Evolutionary conservation across 2,797 vertebrate genomes (phyloP).

Genomic region (Phalanger gymnotis): DNA sequence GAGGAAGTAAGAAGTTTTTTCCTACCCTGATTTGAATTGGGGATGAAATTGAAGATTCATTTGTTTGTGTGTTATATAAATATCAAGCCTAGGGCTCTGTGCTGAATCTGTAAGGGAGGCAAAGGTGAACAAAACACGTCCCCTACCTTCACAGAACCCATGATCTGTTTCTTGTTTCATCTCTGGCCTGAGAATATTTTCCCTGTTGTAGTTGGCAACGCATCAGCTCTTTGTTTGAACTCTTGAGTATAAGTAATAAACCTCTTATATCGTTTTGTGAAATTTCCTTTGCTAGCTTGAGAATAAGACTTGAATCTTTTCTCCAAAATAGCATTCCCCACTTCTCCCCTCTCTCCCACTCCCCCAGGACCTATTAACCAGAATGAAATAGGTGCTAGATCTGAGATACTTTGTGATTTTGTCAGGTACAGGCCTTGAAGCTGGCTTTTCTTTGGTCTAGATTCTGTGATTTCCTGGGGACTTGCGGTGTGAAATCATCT

Average conservation of each 20-base stretch:
- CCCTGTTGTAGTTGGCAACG: background rate
- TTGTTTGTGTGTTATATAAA: background rate
- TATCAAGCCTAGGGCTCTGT: background rate
- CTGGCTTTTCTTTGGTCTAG: background rate
- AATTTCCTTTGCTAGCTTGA: background rate
- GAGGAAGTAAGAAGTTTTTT: background rate
- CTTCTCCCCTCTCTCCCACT: accelerated
- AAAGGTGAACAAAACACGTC: constrained; percentile 5
- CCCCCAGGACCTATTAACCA: background rate
- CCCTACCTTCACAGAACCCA: background rate
- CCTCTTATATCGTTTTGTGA: background rate
- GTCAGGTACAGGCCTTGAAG: background rate
- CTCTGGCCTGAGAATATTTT: background rate
- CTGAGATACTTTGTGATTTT: background rate
- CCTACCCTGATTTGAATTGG: background rate
- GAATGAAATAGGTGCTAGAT: background rate
- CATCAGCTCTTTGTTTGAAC: background rate
- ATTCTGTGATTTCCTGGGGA: background rate
- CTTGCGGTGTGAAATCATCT: background rate
- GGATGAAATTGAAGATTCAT: background rate
- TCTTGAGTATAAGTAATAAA: background rate
- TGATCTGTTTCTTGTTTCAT: background rate
- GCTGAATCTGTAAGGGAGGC: background rate
- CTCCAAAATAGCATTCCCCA: background rate
- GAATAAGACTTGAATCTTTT: background rate